These are phyloP conservation scores for Hypsopygia costalis DNA, from an alignment of 2,888 invertebrate species.

Conservation along the genomic window DNA sequence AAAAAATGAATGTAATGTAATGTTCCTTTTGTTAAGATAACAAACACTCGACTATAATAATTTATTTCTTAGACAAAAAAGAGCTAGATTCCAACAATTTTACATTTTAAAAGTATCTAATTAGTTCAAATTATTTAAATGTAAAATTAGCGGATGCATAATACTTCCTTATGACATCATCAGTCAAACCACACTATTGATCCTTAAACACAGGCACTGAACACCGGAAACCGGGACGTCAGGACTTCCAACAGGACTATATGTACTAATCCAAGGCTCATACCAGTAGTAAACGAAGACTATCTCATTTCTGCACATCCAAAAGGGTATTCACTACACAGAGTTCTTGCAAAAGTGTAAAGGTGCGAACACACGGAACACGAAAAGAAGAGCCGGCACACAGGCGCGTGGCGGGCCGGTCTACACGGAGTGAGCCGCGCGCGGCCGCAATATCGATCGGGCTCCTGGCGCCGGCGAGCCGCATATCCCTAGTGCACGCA, in stretches of 20 bases:
- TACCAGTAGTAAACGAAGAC: slow-evolving; percentile 48
- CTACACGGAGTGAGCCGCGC: slow-evolving; percentile 52
- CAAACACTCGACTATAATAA: too few species aligned
- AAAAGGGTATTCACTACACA: slow-evolving; percentile 44
- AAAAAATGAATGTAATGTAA: too few species aligned
- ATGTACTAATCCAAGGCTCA: slow-evolving; percentile 26
- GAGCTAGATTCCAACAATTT: too few species aligned
- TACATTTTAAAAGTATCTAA: too few species aligned
- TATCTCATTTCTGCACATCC: slow-evolving; percentile 67
- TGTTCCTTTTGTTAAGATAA: too few species aligned
- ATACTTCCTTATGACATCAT: slow-evolving; percentile 44
- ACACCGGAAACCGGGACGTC: slow-evolving; percentile 33
- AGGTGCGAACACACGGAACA: slow-evolving; percentile 36
- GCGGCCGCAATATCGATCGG: slow-evolving; percentile 63
- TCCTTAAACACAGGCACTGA: slow-evolving; percentile 32
- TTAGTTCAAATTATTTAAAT: too few species aligned
- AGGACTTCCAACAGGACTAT: slow-evolving; percentile 4
- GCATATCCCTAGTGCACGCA: slow-evolving; percentile 75
- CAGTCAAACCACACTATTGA: slow-evolving; percentile 49
- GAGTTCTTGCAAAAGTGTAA: slow-evolving; percentile 28
- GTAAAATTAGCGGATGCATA: background rate
- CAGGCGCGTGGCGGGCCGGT: slow-evolving; percentile 56
- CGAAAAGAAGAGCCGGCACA: slow-evolving; percentile 36
- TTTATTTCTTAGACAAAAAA: too few species aligned
- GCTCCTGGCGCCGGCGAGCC: slow-evolving; percentile 74